Conservation (phyloP, 2,113 vertebrate species). For the Arothron firmamentum region DNA sequence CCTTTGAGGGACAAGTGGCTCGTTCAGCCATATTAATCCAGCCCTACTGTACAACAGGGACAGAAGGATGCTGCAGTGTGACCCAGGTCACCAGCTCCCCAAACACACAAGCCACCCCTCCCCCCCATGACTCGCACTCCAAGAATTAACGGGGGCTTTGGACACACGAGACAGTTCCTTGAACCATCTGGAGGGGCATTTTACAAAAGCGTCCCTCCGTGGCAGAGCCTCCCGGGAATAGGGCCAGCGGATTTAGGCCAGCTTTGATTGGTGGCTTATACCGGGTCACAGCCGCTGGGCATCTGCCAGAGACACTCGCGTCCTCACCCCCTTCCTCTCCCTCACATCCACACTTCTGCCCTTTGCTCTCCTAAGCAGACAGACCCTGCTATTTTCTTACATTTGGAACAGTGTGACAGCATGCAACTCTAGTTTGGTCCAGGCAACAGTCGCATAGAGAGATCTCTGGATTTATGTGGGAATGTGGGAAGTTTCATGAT, state of each 20-base stretch:
- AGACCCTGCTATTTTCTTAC: conserved; percentile 27
- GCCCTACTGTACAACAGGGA: conserved; percentile 25
- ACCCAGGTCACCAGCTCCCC: conserved; percentile 39
- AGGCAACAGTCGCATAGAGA: conserved; percentile 2
- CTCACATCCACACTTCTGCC: conserved; percentile 7
- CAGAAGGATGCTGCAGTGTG: conserved; percentile 30
- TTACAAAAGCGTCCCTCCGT: conserved; percentile 61
- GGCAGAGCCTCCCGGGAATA: conserved; percentile 56
- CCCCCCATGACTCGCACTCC: conserved; percentile 26
- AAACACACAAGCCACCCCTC: conserved; percentile 40
- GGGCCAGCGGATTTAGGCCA: conserved; percentile 65
- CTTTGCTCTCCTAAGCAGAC: conserved; percentile 4
- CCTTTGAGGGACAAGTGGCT: conserved; percentile 36
- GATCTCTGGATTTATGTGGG: conserved; percentile 10
- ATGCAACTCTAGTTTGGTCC: conserved; percentile 1
- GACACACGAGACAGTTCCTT: conserved; percentile 53
- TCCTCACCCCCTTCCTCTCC: conserved; percentile 17
- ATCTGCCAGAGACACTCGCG: conserved; percentile 59
- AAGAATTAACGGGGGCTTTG: conserved; percentile 60
- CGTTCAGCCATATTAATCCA: conserved; percentile 56
- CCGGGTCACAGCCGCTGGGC: conserved; percentile 68
- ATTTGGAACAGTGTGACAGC: conserved; percentile 1
- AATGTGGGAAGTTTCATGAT: not conserved
- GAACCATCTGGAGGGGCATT: conserved; percentile 67
- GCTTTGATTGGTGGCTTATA: conserved; percentile 75